Conservation (phyloP, 1,140 invertebrate genomes). For the Diplogasteroides magnus region DNA sequence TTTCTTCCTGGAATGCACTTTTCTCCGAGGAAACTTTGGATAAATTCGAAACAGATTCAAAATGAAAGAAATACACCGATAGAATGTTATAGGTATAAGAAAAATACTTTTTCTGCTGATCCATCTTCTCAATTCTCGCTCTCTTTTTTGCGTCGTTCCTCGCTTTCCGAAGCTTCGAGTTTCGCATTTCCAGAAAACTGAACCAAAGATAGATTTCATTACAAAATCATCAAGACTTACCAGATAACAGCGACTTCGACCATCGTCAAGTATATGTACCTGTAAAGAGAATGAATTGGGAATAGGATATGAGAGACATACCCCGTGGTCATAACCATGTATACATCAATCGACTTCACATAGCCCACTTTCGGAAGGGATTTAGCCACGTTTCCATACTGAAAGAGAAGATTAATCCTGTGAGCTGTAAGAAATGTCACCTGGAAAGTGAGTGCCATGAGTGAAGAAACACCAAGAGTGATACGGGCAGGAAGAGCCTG, state of each 20-base stretch:
- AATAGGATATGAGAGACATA: neutral
- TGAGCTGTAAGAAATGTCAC: slow-evolving; percentile 40
- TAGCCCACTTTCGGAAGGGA: slow-evolving; percentile 49
- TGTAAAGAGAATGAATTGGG: slow-evolving; percentile 13
- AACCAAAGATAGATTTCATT: too few species aligned
- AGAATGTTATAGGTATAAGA: slow-evolving; percentile 2
- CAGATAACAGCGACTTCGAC: slow-evolving; percentile 39
- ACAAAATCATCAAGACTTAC: too few species aligned
- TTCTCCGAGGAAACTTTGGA: too few species aligned
- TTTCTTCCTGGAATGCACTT: too few species aligned
- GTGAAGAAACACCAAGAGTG: slow-evolving; percentile 56
- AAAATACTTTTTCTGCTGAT: slow-evolving; percentile 14
- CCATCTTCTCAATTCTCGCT: slow-evolving; percentile 17
- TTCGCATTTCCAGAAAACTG: slow-evolving; percentile 33
- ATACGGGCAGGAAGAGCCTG: slow-evolving; percentile 58
- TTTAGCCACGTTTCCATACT: slow-evolving; percentile 53
- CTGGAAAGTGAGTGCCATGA: slow-evolving; percentile 44
- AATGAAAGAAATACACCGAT: too few species aligned
- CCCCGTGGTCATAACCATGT: slow-evolving; percentile 40
- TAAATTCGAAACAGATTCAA: too few species aligned
- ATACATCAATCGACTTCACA: slow-evolving; percentile 42
- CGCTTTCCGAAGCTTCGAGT: slow-evolving; percentile 18
- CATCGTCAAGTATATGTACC: slow-evolving; percentile 39
- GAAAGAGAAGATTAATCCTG: too few species aligned
- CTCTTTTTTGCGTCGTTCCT: slow-evolving; percentile 20